Percentiles rank a stretch among this genome's conserved stretches.
Evolutionary conservation across 2,113 vertebrate species (phyloP).

Genomic region (Pungitius pungitius): DNA sequence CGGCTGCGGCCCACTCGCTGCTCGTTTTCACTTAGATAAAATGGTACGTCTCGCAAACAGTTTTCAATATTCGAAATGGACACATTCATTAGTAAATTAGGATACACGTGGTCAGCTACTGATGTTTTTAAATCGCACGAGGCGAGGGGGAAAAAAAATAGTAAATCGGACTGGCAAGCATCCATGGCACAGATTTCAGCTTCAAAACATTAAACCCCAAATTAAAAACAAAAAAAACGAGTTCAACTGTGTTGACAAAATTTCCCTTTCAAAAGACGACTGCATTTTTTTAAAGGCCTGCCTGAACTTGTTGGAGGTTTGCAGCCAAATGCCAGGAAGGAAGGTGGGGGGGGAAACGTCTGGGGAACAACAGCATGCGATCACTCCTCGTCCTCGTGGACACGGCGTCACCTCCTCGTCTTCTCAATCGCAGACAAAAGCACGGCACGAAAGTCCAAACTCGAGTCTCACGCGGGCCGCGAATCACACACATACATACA

Average conservation of each 20-base stretch:
- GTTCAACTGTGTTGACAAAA: neutral
- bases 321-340: neutral
- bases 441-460: neutral
- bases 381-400: neutral
- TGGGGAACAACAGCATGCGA: neutral
- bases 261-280: constrained; percentile 11
- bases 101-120: neutral
- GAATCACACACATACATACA: neutral
- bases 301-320: constrained; percentile 29
- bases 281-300: constrained; percentile 4
- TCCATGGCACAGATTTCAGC: neutral
- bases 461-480: neutral
- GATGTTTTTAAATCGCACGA: neutral
- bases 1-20: constrained; percentile 48
- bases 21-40: constrained; percentile 23
- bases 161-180: neutral
- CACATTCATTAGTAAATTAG: neutral
- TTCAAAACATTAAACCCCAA: constrained; percentile 10
- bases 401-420: neutral
- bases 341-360: constrained; percentile 18
- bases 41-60: constrained; percentile 5
- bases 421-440: neutral
- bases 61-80: neutral
- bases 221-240: neutral
- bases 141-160: neutral